These are phyloP conservation scores for Papilio protenor DNA, from an alignment of 2,888 invertebrate species.

Conservation along the genomic window DNA sequence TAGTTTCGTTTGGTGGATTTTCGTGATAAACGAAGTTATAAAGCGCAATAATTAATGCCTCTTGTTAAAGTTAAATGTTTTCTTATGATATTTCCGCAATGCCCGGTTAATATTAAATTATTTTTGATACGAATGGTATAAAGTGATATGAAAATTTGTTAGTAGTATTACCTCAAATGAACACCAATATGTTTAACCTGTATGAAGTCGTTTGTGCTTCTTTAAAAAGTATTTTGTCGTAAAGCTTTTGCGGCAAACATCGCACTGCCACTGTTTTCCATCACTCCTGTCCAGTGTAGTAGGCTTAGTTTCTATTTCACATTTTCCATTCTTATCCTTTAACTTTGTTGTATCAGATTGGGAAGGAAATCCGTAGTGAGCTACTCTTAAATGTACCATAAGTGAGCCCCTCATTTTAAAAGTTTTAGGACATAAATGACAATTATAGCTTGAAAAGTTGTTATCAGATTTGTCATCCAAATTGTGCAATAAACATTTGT, in stretches of 20 bases:
- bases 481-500: slow-evolving; percentile 88
- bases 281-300: slow-evolving; percentile 73
- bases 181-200: slow-evolving; percentile 86
- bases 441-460: slow-evolving; percentile 84
- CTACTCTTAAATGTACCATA: slow-evolving; percentile 92
- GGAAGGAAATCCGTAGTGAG: slow-evolving; percentile 86
- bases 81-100: slow-evolving; percentile 21
- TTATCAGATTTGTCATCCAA: slow-evolving; percentile 69
- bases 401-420: slow-evolving; percentile 93
- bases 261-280: slow-evolving; percentile 94
- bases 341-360: slow-evolving; percentile 48
- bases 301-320: slow-evolving; percentile 55
- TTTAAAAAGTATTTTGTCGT: slow-evolving; percentile 95
- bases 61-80: slow-evolving; percentile 41
- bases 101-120: slow-evolving; percentile 20
- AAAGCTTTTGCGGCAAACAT: slow-evolving; percentile 92
- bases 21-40: slow-evolving; percentile 16
- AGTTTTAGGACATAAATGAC: slow-evolving; percentile 90
- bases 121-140: not conserved
- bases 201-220: slow-evolving; percentile 94
- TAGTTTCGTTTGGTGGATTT: not conserved
- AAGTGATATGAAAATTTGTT: slow-evolving; percentile 58
- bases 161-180: slow-evolving; percentile 79
- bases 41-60: slow-evolving; percentile 41
- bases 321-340: slow-evolving; percentile 51